Evolutionary conservation across 2,113 vertebrate species (phyloP), one percentile per base, ranked within the genome.

Genomic region (Podiceps cristatus): DNA sequence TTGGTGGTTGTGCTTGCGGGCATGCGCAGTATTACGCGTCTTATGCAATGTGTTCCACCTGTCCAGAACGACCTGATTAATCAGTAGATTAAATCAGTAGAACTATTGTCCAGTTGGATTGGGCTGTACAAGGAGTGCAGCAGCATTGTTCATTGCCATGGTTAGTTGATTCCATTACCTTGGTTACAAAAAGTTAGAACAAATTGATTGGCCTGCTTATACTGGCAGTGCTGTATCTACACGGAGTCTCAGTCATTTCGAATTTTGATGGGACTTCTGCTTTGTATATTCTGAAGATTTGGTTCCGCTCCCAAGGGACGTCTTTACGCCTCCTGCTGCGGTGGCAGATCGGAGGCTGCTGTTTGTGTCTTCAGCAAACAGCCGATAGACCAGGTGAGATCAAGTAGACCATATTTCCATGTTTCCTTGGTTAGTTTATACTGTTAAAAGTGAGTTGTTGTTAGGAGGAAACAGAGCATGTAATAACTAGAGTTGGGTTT

Each of bases 381-480:
- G 84, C 88, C 86, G 73, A 52, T 68, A 69, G 56, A 95, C 91
- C 81, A 94, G 89, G 69, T 94, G 85, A 94, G 90, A 86, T 79
- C 67, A 90, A 88, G 91, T 60, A 91, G 84, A 73, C 88, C 66
- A 63, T 94, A 96, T 94, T 94, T 93, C 90, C 90, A 91, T 81
- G 79, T 96, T 95, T 93, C 81, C 68, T 92, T 97, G 88, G 68
- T 91, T 94, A 96, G 93, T 71, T 96, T 94, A 90, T 45, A 47
- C 91, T 76, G 64, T 94, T 93, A 72, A 75, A 95, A 92, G 95
- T 86, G 88, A 88, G 55, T 92, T 93, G 76, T 71, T 96, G 91
- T 88, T 86, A 78, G 88, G 71, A 96, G 93, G 96, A 87, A 97
- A 88, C 79, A 88, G 69, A 94, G 84, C 90, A 89, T 96, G 93